Evolutionary conservation across 2,888 invertebrate genomes (phyloP).

Genomic region (Mimachlamys varia): DNA sequence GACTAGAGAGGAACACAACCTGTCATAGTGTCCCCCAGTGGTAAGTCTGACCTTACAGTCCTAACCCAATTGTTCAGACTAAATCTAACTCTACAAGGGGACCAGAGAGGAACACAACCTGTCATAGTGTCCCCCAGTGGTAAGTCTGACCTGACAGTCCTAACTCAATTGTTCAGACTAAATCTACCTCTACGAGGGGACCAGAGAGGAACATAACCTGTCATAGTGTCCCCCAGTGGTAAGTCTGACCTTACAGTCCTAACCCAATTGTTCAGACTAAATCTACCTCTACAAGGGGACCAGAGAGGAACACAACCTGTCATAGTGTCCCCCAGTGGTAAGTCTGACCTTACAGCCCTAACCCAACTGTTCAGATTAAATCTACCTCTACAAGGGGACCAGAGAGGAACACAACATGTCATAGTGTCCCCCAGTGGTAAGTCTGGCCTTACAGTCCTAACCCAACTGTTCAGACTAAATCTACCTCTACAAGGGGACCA

Average conservation of each 20-base stretch:
- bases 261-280: constrained; percentile 81
- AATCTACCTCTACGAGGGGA: constrained; percentile 75
- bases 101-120: too few species aligned
- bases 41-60: constrained; percentile 83
- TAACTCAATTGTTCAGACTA: constrained; percentile 81
- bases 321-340: constrained; percentile 93
- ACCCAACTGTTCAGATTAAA: neutral
- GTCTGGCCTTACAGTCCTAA: constrained; percentile 74
- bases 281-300: constrained; percentile 74
- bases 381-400: constrained; percentile 87
- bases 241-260: constrained; percentile 73
- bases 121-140: constrained; percentile 93
- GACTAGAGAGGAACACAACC: constrained; percentile 68
- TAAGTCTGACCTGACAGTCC: constrained; percentile 81
- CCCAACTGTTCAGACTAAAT: constrained; percentile 89
- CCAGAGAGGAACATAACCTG: constrained; percentile 78
- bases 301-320: constrained; percentile 82
- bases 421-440: constrained; percentile 93
- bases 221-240: constrained; percentile 94
- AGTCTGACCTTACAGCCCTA: constrained; percentile 70
- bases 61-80: too few species aligned
- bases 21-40: constrained; percentile 92
- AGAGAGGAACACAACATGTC: constrained; percentile 88
- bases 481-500: constrained; percentile 75
- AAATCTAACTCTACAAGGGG: too few species aligned